These are phyloP conservation scores for Euborellia annulipes DNA, from an alignment of 1,140 invertebrate species.

Conservation along the genomic window DNA sequence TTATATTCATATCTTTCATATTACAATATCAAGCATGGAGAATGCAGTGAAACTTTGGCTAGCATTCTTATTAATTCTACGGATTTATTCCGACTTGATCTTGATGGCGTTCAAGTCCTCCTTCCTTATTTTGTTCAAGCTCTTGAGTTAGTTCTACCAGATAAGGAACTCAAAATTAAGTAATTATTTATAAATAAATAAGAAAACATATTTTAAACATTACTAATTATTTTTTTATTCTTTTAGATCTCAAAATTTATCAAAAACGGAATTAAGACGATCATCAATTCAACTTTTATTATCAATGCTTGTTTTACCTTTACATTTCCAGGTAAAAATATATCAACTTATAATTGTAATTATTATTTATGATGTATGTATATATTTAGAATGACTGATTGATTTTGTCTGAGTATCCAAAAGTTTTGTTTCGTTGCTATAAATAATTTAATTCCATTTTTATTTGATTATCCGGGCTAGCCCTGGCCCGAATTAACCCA, in stretches of 20 bases:
- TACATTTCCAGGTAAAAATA: slow-evolving; percentile 63
- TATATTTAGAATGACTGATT: too few relatives aligned
- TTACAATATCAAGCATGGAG: slow-evolving; percentile 33
- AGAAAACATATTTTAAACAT: slow-evolving; percentile 20
- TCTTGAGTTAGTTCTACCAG: slow-evolving; percentile 71
- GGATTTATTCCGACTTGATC: slow-evolving; percentile 71
- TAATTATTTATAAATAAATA: slow-evolving; percentile 30
- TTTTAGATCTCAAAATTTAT: slow-evolving; percentile 27
- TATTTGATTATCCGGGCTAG: too few relatives aligned
- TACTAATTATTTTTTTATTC: slow-evolving; percentile 6
- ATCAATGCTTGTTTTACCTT: slow-evolving; percentile 74
- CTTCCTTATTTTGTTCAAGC: slow-evolving; percentile 79
- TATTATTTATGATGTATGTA: too few relatives aligned
- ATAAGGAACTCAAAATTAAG: slow-evolving; percentile 44
- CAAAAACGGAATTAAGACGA: slow-evolving; percentile 65
- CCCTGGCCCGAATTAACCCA: too few relatives aligned
- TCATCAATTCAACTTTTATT: slow-evolving; percentile 80
- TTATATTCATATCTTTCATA: slow-evolving; percentile 1
- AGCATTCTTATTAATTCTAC: slow-evolving; percentile 66
- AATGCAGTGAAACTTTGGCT: slow-evolving; percentile 55
- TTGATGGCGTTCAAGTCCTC: slow-evolving; percentile 83
- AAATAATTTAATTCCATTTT: too few relatives aligned
- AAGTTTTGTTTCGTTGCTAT: too few relatives aligned
- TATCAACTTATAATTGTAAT: too few relatives aligned
- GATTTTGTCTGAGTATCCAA: too few relatives aligned